A percentile compares a stretch with the other conserved stretches of the same genome.
Evolutionary conservation across 2,113 vertebrate species (phyloP).

Genomic region (Marmota flaviventris): DNA sequence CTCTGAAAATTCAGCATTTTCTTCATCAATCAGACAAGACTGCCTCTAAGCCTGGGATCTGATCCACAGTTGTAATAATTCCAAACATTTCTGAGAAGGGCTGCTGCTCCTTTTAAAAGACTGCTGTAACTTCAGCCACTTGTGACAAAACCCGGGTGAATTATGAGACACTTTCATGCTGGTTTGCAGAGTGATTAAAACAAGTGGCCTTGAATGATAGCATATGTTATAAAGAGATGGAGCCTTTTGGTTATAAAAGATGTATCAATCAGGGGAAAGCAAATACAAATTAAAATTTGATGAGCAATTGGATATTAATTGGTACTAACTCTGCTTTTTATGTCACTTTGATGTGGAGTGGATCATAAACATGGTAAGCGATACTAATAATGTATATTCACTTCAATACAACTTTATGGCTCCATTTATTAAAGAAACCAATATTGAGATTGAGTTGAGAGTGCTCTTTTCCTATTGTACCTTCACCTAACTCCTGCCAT

Average conservation of each 20-base stretch:
- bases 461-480: neutral
- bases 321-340: constrained; percentile 79
- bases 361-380: constrained; percentile 80
- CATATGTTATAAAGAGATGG: constrained; percentile 78
- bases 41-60: constrained; percentile 31
- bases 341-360: constrained; percentile 78
- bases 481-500: neutral
- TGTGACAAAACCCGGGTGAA: constrained; percentile 74
- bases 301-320: constrained; percentile 83
- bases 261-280: constrained; percentile 79
- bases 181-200: constrained; percentile 82
- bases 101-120: neutral
- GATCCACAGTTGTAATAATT: constrained; percentile 62
- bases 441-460: constrained; percentile 25
- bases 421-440: constrained; percentile 75
- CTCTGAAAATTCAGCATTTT: neutral
- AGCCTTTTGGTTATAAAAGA: constrained; percentile 83
- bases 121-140: constrained; percentile 66
- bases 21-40: constrained; percentile 44
- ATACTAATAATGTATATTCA: constrained; percentile 78
- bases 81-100: constrained; percentile 7
- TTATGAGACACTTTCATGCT: constrained; percentile 81
- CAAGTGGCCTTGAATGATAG: constrained; percentile 79
- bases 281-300: constrained; percentile 83
- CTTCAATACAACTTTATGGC: constrained; percentile 72